Base-by-base conservation (phyloP, 2,888 invertebrate species). In the Trissolcus brochymenae region DNA sequence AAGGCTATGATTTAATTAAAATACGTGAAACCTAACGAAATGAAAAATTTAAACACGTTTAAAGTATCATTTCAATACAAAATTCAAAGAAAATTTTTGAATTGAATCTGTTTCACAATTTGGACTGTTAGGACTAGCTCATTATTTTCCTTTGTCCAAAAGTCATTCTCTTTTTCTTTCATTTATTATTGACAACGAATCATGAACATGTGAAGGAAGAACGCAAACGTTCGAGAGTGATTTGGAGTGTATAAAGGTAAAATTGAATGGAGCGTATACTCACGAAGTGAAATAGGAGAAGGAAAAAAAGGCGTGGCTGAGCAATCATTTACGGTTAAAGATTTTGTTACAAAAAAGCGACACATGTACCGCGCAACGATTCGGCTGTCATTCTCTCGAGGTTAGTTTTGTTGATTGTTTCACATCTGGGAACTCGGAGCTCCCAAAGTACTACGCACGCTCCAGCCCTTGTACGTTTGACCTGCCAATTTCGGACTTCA, bases 101-200 rank as follows among this genome's bases (percentile, higher is more conserved):
- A 51, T 14, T 40, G 40, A 56, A 19, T 35, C 35, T 60, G 46
- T 60, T 70, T 51, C 50, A 71, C 53, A 57, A 16, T 65, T 68
- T 46, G 79, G 79, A 73, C 71, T 79, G 57, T 53, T 59, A 79
- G 76, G 72, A 73, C 79, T 76, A 79, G 64, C 56, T 72, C 43
- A 72, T 7, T 64, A 51, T 68, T 65, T 50, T 79, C 79, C 76
- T 73, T 64, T 79, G 76, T 76, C 79, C 75, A 75, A 66, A 49
- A 29, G 40, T 56, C 21, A 17, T 14, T 19, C 54, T 55, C 14
- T 49, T 55, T 51, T 35, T 46, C 16, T 46, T 19, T 51, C 17
- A 46, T 46, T n/a, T 16, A 46, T 16, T 6, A 6, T 16, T n/a
- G 6, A 7, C 46, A 6, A 16, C 43, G 19, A 2, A 43, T 46